Conservation (phyloP, 2,888 invertebrate genomes). For the Salticus scenicus region DNA sequence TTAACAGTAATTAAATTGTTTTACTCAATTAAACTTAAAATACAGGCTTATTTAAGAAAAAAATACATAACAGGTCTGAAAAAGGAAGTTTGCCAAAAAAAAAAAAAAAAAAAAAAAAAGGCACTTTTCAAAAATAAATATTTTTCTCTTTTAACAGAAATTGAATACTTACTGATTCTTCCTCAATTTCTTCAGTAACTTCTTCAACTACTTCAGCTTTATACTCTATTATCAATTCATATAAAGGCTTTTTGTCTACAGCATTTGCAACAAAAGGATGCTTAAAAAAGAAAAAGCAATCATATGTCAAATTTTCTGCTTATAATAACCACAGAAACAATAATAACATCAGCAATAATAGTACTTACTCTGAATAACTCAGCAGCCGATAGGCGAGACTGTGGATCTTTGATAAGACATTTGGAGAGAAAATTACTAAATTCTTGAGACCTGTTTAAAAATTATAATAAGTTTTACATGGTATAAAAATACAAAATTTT, state of each 20-base stretch:
- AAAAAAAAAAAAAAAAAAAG: too few species aligned
- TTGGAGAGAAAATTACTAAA: slow-evolving; percentile 94
- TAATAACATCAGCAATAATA: too few species aligned
- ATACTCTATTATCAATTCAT: slow-evolving; percentile 94
- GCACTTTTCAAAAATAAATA: too few species aligned
- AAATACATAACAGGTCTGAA: too few species aligned
- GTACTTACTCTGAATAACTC: slow-evolving; percentile 82
- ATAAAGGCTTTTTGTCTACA: slow-evolving; percentile 88
- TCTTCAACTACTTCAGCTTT: slow-evolving; percentile 92
- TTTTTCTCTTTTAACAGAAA: too few species aligned
- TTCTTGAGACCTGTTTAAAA: slow-evolving; percentile 80
- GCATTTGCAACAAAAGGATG: slow-evolving; percentile 88
- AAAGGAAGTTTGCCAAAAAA: too few species aligned
- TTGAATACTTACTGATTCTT: slow-evolving; percentile 61
- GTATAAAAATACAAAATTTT: neutral
- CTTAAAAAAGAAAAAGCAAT: slow-evolving; percentile 76
- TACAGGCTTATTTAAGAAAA: too few species aligned
- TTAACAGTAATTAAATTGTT: too few species aligned
- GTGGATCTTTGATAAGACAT: slow-evolving; percentile 94
- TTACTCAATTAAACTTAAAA: too few species aligned
- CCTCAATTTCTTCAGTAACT: slow-evolving; percentile 80
- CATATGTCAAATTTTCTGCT: too few species aligned
- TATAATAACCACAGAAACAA: too few species aligned
- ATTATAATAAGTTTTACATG: too few species aligned
- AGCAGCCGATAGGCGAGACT: slow-evolving; percentile 88